These are phyloP conservation scores for Lasioglossum leucozonium DNA, from an alignment of 2,888 invertebrate species.

Conservation along the genomic window DNA sequence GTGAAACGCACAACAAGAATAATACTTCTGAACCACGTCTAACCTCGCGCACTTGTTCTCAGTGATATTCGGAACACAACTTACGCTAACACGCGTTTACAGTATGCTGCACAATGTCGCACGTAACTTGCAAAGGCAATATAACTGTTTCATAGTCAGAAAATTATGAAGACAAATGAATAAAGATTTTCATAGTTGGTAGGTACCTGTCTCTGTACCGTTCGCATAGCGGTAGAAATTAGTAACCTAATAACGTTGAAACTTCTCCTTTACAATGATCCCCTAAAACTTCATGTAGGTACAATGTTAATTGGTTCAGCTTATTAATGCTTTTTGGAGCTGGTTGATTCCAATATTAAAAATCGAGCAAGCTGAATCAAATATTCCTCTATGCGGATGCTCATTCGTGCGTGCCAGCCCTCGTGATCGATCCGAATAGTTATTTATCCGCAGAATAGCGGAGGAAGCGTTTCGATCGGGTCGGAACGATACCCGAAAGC, in stretches of 20 bases:
- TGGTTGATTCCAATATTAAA: not conserved
- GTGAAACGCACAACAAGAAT: not conserved
- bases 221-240: not conserved
- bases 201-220: not conserved
- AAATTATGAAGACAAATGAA: not conserved
- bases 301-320: not conserved
- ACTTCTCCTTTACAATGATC: not conserved
- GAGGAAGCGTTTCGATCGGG: not conserved
- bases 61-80: not conserved
- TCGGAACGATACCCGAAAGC: not conserved
- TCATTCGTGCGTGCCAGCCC: not conserved
- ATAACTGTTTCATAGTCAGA: not conserved
- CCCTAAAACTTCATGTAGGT: not conserved
- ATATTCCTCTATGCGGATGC: not conserved
- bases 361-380: not conserved
- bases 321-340: not conserved
- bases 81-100: not conserved
- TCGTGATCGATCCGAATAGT: slow-evolving; percentile 1
- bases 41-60: not conserved
- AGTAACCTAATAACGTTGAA: not conserved
- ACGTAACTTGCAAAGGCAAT: not conserved
- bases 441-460: not conserved
- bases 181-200: not conserved
- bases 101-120: slow-evolving; percentile 1
- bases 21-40: not conserved